phyloP scores from a whole-genome alignment of 2,888 invertebrate genomes.

The Antheraea yamamai region DNA sequence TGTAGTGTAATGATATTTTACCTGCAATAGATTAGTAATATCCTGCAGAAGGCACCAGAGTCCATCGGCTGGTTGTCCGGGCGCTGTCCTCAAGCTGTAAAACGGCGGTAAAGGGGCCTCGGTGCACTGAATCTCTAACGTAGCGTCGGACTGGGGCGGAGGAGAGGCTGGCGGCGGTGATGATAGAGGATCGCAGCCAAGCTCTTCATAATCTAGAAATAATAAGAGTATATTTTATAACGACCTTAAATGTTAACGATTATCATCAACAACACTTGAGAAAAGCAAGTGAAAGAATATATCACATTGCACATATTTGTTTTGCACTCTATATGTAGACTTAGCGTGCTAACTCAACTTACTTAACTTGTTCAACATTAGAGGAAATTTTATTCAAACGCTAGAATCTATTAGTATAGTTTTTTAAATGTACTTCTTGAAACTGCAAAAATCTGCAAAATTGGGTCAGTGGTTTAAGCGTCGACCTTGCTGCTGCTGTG shows the following conservation, averaged over 20 bases:
- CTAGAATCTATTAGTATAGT: too few relatives aligned
- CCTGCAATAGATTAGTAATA: slow-evolving; percentile 87
- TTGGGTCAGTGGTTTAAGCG: too few relatives aligned
- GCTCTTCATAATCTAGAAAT: slow-evolving; percentile 71
- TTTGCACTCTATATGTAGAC: too few relatives aligned
- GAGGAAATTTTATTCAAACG: too few relatives aligned
- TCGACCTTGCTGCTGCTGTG: too few relatives aligned
- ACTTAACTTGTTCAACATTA: too few relatives aligned
- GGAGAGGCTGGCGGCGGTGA: slow-evolving; percentile 81
- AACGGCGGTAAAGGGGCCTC: slow-evolving; percentile 90
- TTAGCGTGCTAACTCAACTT: too few relatives aligned
- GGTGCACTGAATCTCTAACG: slow-evolving; percentile 91
- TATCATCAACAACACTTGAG: not conserved
- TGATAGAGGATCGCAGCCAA: slow-evolving; percentile 83
- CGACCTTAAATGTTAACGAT: not conserved
- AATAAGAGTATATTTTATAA: not conserved
- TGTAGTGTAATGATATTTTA: slow-evolving; percentile 27
- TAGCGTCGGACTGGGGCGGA: slow-evolving; percentile 74
- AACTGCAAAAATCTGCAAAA: too few relatives aligned
- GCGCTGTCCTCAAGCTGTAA: slow-evolving; percentile 86
- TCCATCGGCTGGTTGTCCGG: slow-evolving; percentile 82
- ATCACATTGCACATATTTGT: too few relatives aligned
- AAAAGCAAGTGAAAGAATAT: too few relatives aligned
- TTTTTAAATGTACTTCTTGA: too few relatives aligned
- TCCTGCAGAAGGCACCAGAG: slow-evolving; percentile 92